Conservation (phyloP, 2,113 vertebrate genomes). For the Otus sunia region DNA sequence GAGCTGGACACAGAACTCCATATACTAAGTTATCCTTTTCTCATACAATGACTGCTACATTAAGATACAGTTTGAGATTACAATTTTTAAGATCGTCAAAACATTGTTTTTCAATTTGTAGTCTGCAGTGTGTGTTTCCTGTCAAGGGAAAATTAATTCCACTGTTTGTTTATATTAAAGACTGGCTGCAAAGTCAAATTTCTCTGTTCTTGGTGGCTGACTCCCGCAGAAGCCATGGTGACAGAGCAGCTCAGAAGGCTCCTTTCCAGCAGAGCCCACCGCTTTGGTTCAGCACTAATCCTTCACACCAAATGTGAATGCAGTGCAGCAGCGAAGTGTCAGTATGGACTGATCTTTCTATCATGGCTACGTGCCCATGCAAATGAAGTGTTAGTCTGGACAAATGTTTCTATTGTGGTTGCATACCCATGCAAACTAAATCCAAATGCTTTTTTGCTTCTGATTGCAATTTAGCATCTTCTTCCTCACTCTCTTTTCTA, state of each 20-base stretch:
- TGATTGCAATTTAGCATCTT: neutral
- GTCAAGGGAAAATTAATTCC: neutral
- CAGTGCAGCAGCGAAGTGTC: neutral
- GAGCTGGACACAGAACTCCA: no score
- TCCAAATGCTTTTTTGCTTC: neutral
- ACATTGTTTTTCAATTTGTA: neutral
- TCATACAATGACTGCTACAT: neutral
- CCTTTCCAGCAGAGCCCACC: neutral
- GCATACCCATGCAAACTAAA: neutral
- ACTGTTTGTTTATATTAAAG: neutral
- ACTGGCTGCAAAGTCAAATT: neutral
- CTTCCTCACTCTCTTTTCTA: neutral
- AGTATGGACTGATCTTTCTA: neutral
- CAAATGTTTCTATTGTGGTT: neutral
- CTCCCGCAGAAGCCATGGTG: rapidly evolving
- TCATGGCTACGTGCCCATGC: neutral
- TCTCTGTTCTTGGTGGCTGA: neutral
- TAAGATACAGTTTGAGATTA: neutral
- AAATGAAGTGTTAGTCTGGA: neutral
- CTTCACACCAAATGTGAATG: neutral
- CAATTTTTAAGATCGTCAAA: neutral
- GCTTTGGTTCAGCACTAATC: rapidly evolving
- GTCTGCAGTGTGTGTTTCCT: neutral
- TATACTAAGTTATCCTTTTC: neutral
- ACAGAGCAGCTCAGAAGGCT: neutral